phyloP scores from a whole-genome alignment of 2,113 vertebrate species.

The Peromyscus leucopus region DNA sequence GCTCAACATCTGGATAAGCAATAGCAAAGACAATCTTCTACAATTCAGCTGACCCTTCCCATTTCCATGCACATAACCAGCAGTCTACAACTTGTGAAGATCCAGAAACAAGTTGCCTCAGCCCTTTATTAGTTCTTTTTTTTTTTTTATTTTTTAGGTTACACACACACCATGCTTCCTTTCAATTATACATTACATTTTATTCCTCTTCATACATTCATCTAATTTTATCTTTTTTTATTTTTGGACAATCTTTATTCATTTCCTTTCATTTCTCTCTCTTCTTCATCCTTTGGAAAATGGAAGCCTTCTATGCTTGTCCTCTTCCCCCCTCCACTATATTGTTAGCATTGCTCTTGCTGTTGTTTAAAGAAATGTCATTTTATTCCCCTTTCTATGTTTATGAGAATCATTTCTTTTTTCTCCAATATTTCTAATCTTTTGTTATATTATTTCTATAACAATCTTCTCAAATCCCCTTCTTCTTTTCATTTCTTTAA shows the following conservation, averaged over 20 bases:
- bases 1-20: not conserved
- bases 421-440: not conserved
- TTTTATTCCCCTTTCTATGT: not conserved
- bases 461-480: not conserved
- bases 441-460: not conserved
- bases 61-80: not conserved
- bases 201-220: not conserved
- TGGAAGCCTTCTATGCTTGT: not conserved
- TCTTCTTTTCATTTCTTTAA: not conserved
- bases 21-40: not conserved
- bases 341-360: not conserved
- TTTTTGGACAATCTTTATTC: not conserved
- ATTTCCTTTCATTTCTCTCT: not conserved
- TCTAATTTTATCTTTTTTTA: not conserved
- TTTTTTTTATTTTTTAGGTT: too few species aligned
- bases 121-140: not conserved
- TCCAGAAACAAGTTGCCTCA: not conserved
- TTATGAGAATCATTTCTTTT: not conserved
- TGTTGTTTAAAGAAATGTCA: not conserved
- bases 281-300: not conserved
- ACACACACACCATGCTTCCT: not conserved
- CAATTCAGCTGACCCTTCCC: not conserved
- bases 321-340: too few species aligned
- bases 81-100: not conserved
- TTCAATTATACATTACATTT: not conserved